Evolutionary conservation across 2,888 invertebrate species (phyloP).

Genomic region (Lydus trimaculatus): DNA sequence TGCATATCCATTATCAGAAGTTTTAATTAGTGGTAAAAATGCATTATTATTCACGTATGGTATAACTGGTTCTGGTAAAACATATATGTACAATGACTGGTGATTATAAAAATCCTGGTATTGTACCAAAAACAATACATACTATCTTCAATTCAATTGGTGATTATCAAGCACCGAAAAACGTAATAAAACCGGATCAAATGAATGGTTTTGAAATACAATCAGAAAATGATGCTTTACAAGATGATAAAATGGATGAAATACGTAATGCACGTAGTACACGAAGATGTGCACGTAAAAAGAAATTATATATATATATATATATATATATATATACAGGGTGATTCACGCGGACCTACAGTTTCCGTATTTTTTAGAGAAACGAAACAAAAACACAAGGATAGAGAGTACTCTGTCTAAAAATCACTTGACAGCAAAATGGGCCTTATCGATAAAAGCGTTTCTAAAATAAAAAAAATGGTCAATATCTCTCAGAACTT

Average conservation of each 20-base stretch:
- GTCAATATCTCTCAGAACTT: too few relatives aligned
- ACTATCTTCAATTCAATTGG: conserved; percentile 92
- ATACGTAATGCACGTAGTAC: conserved; percentile 32
- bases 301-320: conserved; percentile 48
- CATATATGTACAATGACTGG: conserved; percentile 95
- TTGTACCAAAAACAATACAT: conserved; percentile 89
- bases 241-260: too few relatives aligned
- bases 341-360: too few relatives aligned
- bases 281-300: conserved; percentile 37
- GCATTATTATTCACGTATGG: conserved; percentile 97
- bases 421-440: too few relatives aligned
- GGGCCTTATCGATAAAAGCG: too few relatives aligned
- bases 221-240: conserved; percentile 86
- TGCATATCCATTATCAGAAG: conserved; percentile 85
- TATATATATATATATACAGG: too few relatives aligned
- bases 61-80: conserved; percentile 97
- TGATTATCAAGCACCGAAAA: conserved; percentile 85
- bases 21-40: conserved; percentile 87
- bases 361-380: too few relatives aligned
- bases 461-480: too few relatives aligned
- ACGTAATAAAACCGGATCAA: conserved; percentile 90
- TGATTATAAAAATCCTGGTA: conserved; percentile 76
- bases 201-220: conserved; percentile 95
- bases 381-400: too few relatives aligned
- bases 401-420: too few relatives aligned